Conservation (phyloP, 2,888 invertebrate species). For the Acleris literana region DNA sequence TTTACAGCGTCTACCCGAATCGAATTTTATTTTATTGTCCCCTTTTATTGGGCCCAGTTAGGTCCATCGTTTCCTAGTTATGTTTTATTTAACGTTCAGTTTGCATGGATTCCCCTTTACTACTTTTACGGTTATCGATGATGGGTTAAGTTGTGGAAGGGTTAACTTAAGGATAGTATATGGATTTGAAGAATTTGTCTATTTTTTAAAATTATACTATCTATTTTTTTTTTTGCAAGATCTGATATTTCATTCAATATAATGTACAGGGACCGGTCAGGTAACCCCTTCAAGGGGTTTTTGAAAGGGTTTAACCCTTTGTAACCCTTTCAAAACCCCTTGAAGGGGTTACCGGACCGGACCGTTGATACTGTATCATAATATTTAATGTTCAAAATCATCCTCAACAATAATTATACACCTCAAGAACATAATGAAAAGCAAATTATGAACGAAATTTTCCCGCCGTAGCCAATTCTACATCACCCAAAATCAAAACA, state of each 20-base stretch:
- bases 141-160: slow-evolving; percentile 4
- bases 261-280: too few relatives aligned
- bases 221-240: background rate
- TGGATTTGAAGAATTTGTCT: background rate
- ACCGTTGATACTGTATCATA: too few relatives aligned
- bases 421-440: too few relatives aligned
- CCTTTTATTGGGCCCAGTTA: slow-evolving; percentile 68
- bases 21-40: slow-evolving; percentile 74
- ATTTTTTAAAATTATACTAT: background rate
- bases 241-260: too few relatives aligned
- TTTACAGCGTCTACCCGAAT: slow-evolving; percentile 58
- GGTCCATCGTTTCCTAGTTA: slow-evolving; percentile 65
- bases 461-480: background rate
- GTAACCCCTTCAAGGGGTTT: too few relatives aligned
- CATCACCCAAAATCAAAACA: background rate
- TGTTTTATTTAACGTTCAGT: slow-evolving; percentile 78
- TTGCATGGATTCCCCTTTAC: slow-evolving; percentile 68
- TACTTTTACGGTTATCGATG: slow-evolving; percentile 46
- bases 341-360: too few relatives aligned
- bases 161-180: background rate
- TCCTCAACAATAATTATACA: too few relatives aligned
- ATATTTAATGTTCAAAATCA: too few relatives aligned
- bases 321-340: too few relatives aligned
- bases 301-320: too few relatives aligned
- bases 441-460: too few relatives aligned